Conservation (phyloP, 2,113 vertebrate species). For the Xerus inauris region DNA sequence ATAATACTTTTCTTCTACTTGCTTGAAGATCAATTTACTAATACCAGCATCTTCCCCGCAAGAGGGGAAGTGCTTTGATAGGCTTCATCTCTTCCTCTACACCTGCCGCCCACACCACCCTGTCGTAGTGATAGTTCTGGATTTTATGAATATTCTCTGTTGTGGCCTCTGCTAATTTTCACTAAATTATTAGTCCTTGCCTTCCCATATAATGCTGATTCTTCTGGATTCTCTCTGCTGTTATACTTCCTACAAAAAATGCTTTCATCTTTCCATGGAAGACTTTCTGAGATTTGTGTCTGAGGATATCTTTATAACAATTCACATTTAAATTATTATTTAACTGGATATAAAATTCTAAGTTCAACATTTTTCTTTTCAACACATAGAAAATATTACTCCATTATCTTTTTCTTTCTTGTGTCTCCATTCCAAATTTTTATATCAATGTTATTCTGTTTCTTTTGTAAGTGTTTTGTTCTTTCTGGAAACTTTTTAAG, state of each 20-base stretch:
- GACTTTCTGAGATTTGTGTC: background rate
- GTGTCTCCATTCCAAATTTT: constrained; percentile 45
- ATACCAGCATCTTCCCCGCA: background rate
- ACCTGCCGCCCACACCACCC: background rate
- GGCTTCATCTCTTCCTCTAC: background rate
- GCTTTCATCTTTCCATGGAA: constrained; percentile 36
- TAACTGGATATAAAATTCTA: background rate
- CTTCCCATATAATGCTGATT: background rate
- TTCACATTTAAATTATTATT: constrained; percentile 52
- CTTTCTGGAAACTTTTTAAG: background rate
- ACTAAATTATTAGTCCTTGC: background rate
- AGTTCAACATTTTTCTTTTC: constrained; percentile 55
- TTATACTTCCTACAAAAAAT: constrained; percentile 43
- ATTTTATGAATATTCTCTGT: background rate
- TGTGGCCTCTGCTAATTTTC: background rate
- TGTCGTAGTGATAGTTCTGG: background rate
- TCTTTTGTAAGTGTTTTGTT: constrained; percentile 41
- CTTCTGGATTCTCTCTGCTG: background rate
- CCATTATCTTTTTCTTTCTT: background rate
- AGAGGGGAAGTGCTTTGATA: background rate
- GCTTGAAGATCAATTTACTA: constrained; percentile 13
- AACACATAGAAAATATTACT: constrained; percentile 39
- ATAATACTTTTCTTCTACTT: background rate
- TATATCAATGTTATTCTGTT: constrained; percentile 3
- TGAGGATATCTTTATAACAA: constrained; percentile 38